Evolutionary conservation across 64 coral and sea anemone genomes (phyloP).

Genomic region (Pocillopora verrucosa): DNA sequence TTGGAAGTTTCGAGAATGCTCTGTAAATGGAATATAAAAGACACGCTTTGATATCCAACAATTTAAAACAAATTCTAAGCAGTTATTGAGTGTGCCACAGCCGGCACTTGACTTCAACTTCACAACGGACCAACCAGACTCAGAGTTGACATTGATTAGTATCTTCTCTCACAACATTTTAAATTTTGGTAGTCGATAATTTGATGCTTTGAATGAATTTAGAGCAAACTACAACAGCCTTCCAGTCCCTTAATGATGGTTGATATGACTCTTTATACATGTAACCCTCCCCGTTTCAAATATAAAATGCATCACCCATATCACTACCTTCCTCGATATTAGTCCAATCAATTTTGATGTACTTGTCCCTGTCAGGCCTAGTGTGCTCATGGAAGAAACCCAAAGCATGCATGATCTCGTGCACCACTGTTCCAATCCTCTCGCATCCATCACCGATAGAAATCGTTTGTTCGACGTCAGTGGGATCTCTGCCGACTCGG

Average conservation of each 20-base stretch:
- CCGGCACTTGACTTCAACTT: too few relatives aligned
- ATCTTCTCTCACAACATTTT: too few relatives aligned
- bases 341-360: slow-evolving; percentile 40
- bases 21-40: not conserved
- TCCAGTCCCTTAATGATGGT: too few relatives aligned
- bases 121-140: too few relatives aligned
- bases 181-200: too few relatives aligned
- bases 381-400: slow-evolving; percentile 76
- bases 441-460: slow-evolving; percentile 54
- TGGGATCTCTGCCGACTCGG: slow-evolving; percentile 37
- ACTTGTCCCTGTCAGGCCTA: slow-evolving; percentile 55
- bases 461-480: slow-evolving; percentile 10
- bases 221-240: too few relatives aligned
- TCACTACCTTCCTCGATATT: slow-evolving; percentile 13
- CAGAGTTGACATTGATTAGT: too few relatives aligned
- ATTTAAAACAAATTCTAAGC: not conserved
- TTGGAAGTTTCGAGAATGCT: slow-evolving; percentile 41
- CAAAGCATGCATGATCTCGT: slow-evolving; percentile 63
- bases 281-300: too few relatives aligned
- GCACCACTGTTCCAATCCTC: slow-evolving; percentile 46
- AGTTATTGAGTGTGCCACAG: not conserved
- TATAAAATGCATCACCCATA: not conserved
- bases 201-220: too few relatives aligned
- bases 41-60: not conserved
- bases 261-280: too few relatives aligned